Base-by-base conservation (phyloP, 2,797 vertebrate genomes). In the Notoglanidium macrostoma region DNA sequence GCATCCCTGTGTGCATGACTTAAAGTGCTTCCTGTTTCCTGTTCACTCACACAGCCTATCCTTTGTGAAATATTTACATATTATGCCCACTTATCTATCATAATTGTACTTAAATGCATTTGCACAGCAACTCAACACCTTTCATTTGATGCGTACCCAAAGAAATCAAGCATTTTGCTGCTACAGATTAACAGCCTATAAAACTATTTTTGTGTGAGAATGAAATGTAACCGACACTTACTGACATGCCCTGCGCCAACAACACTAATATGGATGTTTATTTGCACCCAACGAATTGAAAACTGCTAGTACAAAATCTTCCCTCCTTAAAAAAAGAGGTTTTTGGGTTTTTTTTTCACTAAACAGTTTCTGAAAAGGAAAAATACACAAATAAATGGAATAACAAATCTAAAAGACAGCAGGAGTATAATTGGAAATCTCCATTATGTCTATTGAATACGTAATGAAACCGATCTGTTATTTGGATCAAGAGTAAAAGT, bases 391-490 rank as follows among this genome's bases (percentile, higher is more conserved):
- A 46, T 1, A 32, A 83, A 44, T 4, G 12, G 12, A 63, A 51
- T 32, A 67, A 32, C 10, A 83, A 51, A 68, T 68, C 80, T 32
- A 83, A 51, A 68, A 51, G 17, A 63, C 26, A 82, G 40, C 59
- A 46, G 29, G 26, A 46, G 14, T 49, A 29, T 65, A 65, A 65
- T 29, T 82, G 54, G 54, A 80, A 80, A 80, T 80, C 55, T 80
- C 78, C 55, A 80, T 83, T 83, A 83, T 49, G 61, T 67, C 1
- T 67, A 82, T 26, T 83, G 63, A 83, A 70, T 68, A 54, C 32
- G 63, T 83, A 51, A 83, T 83, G 29, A 83, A 83, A 54, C 68
- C 54, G 29, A 68, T 68, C 63, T 54, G 21, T 83, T 68, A 83
- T 68, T 68, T 35, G n/a, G 46, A 68, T 68, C 63, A 83, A 68